Conservation (phyloP, 2,797 vertebrate genomes). For the Rhadinocentrus ornatus region DNA sequence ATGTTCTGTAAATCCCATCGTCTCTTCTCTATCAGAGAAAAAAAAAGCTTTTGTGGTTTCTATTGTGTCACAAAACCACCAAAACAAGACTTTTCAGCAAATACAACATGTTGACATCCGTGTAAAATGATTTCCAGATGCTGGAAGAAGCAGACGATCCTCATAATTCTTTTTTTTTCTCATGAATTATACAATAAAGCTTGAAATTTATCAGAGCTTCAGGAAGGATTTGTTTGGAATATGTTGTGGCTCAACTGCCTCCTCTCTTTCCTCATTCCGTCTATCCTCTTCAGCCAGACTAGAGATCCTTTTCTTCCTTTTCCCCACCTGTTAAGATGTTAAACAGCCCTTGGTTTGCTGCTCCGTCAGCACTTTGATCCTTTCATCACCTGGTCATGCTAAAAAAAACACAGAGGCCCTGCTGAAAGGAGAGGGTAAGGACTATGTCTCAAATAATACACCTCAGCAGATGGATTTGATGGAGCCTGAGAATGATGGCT, state of each 20-base stretch:
- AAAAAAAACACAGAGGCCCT: constrained; percentile 62
- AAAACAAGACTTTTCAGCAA: constrained; percentile 1
- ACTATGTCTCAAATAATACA: constrained; percentile 70
- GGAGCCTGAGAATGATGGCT: constrained; percentile 50
- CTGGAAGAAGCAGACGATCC: not conserved
- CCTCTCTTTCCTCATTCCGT: constrained; percentile 12
- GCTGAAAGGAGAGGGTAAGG: constrained; percentile 74
- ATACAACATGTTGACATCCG: constrained; percentile 15
- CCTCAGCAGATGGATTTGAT: constrained; percentile 69
- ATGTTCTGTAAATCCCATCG: not conserved
- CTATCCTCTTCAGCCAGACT: constrained; percentile 26
- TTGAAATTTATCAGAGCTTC: not conserved
- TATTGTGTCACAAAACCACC: not conserved
- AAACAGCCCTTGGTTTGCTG: constrained; percentile 60
- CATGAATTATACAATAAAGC: constrained; percentile 5
- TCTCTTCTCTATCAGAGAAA: constrained; percentile 4
- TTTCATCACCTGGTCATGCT: constrained; percentile 66
- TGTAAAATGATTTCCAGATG: not conserved
- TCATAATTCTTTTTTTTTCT: not conserved
- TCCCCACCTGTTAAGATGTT: constrained; percentile 68
- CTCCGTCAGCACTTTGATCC: constrained; percentile 66
- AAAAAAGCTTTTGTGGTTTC: not conserved
- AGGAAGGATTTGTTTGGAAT: not conserved
- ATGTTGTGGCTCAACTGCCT: not conserved
- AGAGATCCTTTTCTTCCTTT: constrained; percentile 29